These are phyloP conservation scores for Periphyllus acericola DNA, from an alignment of 2,888 invertebrate species.

Conservation along the genomic window DNA sequence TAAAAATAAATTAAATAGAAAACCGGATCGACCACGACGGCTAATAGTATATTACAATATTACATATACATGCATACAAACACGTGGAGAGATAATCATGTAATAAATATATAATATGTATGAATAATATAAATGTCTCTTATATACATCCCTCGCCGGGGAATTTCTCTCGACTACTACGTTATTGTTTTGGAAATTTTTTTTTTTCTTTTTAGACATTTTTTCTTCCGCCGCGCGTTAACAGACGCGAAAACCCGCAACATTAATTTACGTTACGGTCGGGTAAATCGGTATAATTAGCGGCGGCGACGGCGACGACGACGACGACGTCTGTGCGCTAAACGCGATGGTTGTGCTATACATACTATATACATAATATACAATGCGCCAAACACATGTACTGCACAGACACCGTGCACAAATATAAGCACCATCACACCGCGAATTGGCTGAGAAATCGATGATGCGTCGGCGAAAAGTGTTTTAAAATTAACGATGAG, in stretches of 20 bases:
- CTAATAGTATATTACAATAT: not conserved
- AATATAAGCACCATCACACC: no score
- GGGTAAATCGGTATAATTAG: constrained; percentile 45
- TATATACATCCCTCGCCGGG: not conserved
- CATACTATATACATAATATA: no score
- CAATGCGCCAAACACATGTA: not conserved
- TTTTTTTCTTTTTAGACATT: not conserved
- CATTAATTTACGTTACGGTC: constrained; percentile 4
- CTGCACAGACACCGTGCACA: no score
- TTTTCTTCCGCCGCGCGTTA: not conserved
- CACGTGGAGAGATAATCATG: not conserved
- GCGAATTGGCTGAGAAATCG: no score
- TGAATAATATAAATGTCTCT: not conserved
- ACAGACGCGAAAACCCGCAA: not conserved
- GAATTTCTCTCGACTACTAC: not conserved
- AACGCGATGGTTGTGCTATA: not conserved
- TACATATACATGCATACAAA: not conserved
- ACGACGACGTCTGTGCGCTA: not conserved
- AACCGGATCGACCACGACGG: constrained; percentile 28
- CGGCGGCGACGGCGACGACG: not conserved
- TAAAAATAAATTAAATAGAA: not conserved
- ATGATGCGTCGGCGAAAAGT: no score
- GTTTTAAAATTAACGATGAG: no score
- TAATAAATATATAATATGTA: constrained; percentile 14
- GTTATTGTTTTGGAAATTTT: not conserved